These are phyloP conservation scores for Cyanoramphus novaezelandiae DNA, from an alignment of 2,113 vertebrate species.

Conservation along the genomic window DNA sequence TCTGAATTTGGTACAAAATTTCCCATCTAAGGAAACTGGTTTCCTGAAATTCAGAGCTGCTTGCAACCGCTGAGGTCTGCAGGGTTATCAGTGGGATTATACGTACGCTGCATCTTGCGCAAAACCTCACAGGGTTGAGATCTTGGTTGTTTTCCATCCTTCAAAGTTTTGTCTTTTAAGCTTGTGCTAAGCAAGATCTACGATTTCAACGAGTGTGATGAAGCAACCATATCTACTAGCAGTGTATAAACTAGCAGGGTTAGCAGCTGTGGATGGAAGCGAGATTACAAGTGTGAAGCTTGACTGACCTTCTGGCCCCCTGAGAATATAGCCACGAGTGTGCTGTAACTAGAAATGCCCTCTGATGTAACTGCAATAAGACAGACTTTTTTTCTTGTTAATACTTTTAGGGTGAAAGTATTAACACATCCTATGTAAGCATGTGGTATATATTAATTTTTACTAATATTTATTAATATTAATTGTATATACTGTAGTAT, in stretches of 20 bases:
- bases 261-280: background rate
- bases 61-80: background rate
- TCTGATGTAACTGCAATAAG: background rate
- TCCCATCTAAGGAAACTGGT: background rate
- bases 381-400: background rate
- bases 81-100: background rate
- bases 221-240: background rate
- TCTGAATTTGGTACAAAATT: background rate
- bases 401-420: background rate
- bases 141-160: background rate
- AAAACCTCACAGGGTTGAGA: background rate
- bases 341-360: background rate
- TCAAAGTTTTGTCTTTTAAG: background rate
- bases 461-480: background rate
- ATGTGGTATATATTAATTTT: background rate
- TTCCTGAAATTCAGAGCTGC: background rate
- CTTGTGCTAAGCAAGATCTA: background rate
- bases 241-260: background rate
- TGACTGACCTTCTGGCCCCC: slow-evolving; percentile 13
- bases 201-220: background rate
- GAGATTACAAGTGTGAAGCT: slow-evolving; percentile 18
- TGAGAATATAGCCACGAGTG: background rate
- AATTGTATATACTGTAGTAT: background rate
- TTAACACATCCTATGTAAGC: background rate
- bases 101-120: accelerated